Evolutionary conservation across 1,140 invertebrate genomes (phyloP).

Genomic region (Homalodisca vitripennis): DNA sequence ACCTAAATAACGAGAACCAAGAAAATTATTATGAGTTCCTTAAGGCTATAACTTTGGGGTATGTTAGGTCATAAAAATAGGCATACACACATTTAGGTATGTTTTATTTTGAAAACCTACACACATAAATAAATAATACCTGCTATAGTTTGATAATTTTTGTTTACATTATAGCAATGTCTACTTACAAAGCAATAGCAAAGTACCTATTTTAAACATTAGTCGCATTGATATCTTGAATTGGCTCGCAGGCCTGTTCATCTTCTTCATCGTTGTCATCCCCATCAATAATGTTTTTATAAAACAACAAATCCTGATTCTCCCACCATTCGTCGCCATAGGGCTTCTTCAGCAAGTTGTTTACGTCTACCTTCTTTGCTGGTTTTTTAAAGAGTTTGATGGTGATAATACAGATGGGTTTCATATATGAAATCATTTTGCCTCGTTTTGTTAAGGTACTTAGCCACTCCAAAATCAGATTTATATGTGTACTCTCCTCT

Average conservation of each 20-base stretch:
- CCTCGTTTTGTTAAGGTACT: neutral
- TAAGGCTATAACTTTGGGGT: neutral
- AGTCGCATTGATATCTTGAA: neutral
- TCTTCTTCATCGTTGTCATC: slow-evolving; percentile 11
- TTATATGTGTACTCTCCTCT: slow-evolving; percentile 28
- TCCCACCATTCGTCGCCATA: slow-evolving; percentile 28
- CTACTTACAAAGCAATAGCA: neutral
- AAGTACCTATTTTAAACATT: neutral
- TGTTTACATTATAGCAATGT: neutral
- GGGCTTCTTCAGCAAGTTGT: slow-evolving; percentile 15
- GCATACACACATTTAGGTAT: no score
- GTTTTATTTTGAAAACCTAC: no score
- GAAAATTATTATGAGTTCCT: neutral
- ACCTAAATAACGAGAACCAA: neutral
- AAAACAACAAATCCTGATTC: neutral
- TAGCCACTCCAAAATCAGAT: neutral
- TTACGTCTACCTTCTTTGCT: neutral
- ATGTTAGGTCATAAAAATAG: neutral
- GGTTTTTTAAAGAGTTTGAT: neutral
- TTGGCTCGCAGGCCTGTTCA: neutral
- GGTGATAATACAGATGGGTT: neutral
- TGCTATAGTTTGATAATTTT: neutral
- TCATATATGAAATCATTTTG: neutral
- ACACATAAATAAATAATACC: neutral
- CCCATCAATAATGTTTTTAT: neutral